Conservation (phyloP, 2,113 vertebrate species). For the Pristiophorus japonicus region DNA sequence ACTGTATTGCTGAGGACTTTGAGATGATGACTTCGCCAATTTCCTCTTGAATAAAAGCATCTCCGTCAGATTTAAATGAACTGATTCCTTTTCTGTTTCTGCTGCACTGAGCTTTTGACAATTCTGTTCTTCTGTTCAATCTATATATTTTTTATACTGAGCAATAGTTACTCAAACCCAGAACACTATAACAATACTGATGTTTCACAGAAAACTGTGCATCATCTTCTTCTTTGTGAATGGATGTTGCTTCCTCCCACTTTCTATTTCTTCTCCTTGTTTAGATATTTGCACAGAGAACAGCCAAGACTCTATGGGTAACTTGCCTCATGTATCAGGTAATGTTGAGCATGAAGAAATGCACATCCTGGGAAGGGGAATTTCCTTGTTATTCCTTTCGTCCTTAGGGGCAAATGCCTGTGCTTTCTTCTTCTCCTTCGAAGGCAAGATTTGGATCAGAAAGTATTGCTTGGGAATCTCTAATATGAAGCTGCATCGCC, state of each 20-base stretch:
- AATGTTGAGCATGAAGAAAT: background rate
- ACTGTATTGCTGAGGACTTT: background rate
- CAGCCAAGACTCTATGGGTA: background rate
- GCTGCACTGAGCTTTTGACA: background rate
- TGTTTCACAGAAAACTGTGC: background rate
- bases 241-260: background rate
- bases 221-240: background rate
- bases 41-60: background rate
- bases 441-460: background rate
- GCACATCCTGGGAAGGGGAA: background rate
- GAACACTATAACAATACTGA: background rate
- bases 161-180: background rate
- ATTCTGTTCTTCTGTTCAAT: background rate
- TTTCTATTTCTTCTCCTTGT: background rate
- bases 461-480: background rate
- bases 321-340: background rate
- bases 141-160: background rate
- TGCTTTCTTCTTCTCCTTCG: background rate
- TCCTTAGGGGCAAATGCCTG: background rate
- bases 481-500: background rate
- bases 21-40: background rate
- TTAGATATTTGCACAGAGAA: background rate
- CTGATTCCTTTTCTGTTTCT: background rate
- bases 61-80: background rate
- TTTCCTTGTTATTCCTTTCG: background rate